Evolutionary conservation across 2,113 vertebrate genomes (phyloP).

Genomic region (Pterocles burchelli): DNA sequence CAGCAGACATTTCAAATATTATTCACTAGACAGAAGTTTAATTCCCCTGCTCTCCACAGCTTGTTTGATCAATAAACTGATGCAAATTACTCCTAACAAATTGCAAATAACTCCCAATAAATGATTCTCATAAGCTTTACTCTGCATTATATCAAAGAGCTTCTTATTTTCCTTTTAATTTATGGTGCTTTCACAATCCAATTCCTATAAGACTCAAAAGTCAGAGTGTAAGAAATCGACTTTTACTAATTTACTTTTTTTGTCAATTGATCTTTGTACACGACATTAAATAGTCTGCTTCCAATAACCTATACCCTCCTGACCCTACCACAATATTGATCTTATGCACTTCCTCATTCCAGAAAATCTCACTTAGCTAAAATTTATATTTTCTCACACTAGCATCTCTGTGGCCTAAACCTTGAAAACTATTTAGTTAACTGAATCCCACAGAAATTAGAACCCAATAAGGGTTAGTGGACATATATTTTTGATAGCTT

Average conservation of each 20-base stretch:
- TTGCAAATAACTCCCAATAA: constrained; percentile 31
- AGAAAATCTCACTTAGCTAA: neutral
- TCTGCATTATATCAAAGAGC: constrained; percentile 1
- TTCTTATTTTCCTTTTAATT: neutral
- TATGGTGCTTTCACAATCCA: neutral
- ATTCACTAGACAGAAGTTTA: neutral
- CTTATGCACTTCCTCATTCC: neutral
- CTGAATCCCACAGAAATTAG: neutral
- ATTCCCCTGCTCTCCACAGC: neutral
- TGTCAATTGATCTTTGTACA: constrained; percentile 9
- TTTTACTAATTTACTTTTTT: constrained; percentile 36
- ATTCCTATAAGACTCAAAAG: constrained; percentile 19
- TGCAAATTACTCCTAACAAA: constrained; percentile 48
- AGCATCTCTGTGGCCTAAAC: neutral
- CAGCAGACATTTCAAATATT: constrained; percentile 4
- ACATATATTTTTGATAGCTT: neutral
- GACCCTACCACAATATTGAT: neutral
- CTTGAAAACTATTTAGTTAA: neutral
- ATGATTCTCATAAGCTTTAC: constrained; percentile 3
- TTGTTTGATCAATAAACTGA: constrained; percentile 63
- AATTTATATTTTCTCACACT: neutral
- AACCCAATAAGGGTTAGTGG: neutral
- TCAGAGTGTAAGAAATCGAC: neutral
- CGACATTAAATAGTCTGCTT: constrained; percentile 14
- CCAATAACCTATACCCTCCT: neutral